phyloP scores from a whole-genome alignment of 2,113 vertebrate genomes.

The Paedocypris sp. region DNA sequence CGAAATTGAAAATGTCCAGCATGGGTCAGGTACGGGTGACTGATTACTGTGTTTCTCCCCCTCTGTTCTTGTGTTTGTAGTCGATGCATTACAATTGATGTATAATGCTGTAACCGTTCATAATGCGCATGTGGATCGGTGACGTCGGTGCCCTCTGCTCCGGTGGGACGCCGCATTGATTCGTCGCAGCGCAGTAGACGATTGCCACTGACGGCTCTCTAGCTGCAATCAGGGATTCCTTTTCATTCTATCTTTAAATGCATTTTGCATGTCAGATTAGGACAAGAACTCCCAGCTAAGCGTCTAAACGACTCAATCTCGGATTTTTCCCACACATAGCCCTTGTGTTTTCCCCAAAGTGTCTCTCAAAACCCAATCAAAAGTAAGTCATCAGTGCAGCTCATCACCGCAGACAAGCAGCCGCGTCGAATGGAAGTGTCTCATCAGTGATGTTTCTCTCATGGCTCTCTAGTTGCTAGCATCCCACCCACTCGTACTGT shows the following conservation, averaged over 20 bases:
- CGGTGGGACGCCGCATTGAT: slow-evolving; percentile 21
- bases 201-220: slow-evolving; percentile 12
- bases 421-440: slow-evolving; percentile 11
- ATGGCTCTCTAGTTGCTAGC: slow-evolving; percentile 6
- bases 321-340: slow-evolving; percentile 15
- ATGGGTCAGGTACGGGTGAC: slow-evolving; percentile 9
- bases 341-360: slow-evolving; percentile 16
- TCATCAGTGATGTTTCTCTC: slow-evolving; percentile 1
- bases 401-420: slow-evolving; percentile 28
- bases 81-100: neutral
- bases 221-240: neutral
- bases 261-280: slow-evolving; percentile 35
- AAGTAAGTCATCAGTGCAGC: slow-evolving; percentile 30
- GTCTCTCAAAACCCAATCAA: slow-evolving; percentile 31
- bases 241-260: too few species aligned
- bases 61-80: neutral
- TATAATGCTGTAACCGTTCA: neutral
- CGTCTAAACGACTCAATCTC: slow-evolving; percentile 37
- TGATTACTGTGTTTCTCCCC: neutral
- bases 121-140: neutral
- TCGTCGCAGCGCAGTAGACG: slow-evolving; percentile 26
- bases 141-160: neutral
- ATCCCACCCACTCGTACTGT: neutral
- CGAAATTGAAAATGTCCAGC: neutral
- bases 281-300: slow-evolving; percentile 36